Evolutionary conservation across 2,888 invertebrate genomes (phyloP), one percentile per base, ranked within the genome.

Genomic region (Pyrrhia umbra): DNA sequence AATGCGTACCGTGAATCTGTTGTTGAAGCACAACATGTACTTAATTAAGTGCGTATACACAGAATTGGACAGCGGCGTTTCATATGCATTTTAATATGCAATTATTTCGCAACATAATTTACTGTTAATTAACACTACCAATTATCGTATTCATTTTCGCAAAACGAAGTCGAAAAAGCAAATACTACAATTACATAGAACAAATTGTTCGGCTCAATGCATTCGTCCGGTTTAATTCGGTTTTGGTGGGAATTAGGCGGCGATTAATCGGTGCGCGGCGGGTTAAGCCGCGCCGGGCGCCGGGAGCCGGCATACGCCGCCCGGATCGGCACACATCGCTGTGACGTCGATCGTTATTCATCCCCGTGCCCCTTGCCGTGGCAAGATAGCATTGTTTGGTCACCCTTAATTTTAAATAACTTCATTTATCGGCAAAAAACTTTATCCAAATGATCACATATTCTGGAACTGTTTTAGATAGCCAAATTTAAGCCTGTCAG

Each of bases 201-300:
- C 94, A 94, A 94, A 95, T 94, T 88, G 93, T 90, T 84, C 88
- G 93, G 94, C 90, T 94, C 92, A 94, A 92, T 92, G 89, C 91
- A 93, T 92, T 93, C 91, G 94, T 92, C 93, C 93, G 91, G 90
- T 93, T 91, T 92, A 93, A 94, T 93, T 94, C 94, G 89, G 91
- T 92, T 93, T 91, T 91, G 87, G 94, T 91, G 92, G 88, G 92
- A 92, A 93, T 94, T 94, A 94, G 92, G 87, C 88, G 59, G 91
- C 94, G 93, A 94, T 94, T 94, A 94, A 95, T 94, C 90, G 92
- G 85, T 86, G 88, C 85, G 87, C 88, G 88, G 87, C 90, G 90
- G 91, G 92, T 88, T 92, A 93, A 93, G 92, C 93, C 92, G 82
- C 54, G 76, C 81, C 84, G 84, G 83, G 84, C 82, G 81, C 82